A percentile compares a stretch with the other conserved stretches of the same genome.
Evolutionary conservation across 2,113 vertebrate species (phyloP).

Genomic region (Oreochromis spilurus): DNA sequence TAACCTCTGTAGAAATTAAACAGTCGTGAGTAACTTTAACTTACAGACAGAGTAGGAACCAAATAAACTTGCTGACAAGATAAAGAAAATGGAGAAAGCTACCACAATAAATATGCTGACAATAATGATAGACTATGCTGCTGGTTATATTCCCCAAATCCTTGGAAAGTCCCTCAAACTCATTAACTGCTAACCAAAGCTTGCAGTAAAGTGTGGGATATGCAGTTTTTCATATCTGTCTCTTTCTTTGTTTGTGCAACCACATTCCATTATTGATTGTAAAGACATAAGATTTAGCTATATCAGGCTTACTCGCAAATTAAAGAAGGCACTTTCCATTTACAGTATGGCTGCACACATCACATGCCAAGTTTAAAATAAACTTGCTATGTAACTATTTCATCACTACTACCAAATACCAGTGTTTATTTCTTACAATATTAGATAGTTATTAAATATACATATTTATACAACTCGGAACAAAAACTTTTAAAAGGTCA

Average conservation of each 20-base stretch:
- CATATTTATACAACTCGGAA: not conserved
- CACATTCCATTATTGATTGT: not conserved
- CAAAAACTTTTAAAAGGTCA: not conserved
- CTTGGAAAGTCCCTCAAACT: not conserved
- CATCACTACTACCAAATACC: not conserved
- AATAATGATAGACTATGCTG: not conserved
- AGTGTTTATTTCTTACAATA: not conserved
- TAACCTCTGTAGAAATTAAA: constrained; percentile 80
- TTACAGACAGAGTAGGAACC: not conserved
- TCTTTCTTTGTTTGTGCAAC: not conserved
- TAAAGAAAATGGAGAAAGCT: not conserved
- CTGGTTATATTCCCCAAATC: not conserved
- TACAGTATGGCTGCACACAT: not conserved
- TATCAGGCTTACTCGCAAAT: not conserved
- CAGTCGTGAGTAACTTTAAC: not conserved
- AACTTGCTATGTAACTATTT: not conserved
- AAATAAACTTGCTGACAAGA: not conserved
- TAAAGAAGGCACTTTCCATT: not conserved
- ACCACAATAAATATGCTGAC: not conserved
- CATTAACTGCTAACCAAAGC: not conserved
- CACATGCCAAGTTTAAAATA: not conserved
- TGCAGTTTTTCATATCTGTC: not conserved
- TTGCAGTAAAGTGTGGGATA: not conserved
- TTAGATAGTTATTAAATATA: not conserved
- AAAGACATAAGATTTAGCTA: not conserved